These are phyloP conservation scores for Herminia tarsipennalis DNA, from an alignment of 2,888 invertebrate genomes.

Conservation along the genomic window DNA sequence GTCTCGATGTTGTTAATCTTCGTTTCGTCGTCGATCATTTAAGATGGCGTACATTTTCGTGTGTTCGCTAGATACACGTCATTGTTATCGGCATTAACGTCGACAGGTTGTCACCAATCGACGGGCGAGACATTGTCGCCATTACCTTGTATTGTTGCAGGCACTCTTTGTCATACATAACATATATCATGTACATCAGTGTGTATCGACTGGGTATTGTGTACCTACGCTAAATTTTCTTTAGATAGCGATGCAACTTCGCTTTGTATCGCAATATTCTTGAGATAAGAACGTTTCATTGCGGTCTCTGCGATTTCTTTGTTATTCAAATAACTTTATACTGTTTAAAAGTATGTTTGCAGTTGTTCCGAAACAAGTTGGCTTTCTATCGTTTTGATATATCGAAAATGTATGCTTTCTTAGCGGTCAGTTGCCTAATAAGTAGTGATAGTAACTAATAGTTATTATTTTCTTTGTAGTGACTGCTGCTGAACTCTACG, in stretches of 20 bases:
- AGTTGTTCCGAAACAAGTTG: too few species aligned
- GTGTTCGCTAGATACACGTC: conserved; percentile 31
- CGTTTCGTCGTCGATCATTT: conserved; percentile 29
- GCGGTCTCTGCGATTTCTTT: conserved; percentile 9
- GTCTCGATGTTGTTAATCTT: conserved; percentile 27
- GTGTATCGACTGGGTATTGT: conserved; percentile 39
- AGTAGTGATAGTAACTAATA: too few species aligned
- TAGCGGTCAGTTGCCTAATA: too few species aligned
- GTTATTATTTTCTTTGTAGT: too few species aligned
- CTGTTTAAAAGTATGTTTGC: conserved; percentile 8
- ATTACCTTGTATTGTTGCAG: conserved; percentile 32
- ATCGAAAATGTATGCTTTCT: too few species aligned
- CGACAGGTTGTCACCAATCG: conserved; percentile 14
- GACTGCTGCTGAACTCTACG: too few species aligned
- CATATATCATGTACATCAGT: conserved; percentile 13
- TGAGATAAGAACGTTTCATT: conserved; percentile 28
- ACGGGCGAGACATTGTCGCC: conserved; percentile 14
- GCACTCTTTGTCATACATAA: conserved; percentile 37
- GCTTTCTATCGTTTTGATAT: too few species aligned
- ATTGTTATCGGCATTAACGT: conserved; percentile 39
- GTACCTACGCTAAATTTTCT: conserved; percentile 43
- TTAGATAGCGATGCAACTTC: conserved; percentile 37
- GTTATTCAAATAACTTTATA: conserved; percentile 14
- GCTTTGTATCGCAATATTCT: conserved; percentile 25
- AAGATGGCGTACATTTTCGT: conserved; percentile 17